Evolutionary conservation across 1,140 invertebrate genomes (phyloP), one percentile per base, ranked within the genome.

Genomic region (Polyergus mexicanus): DNA sequence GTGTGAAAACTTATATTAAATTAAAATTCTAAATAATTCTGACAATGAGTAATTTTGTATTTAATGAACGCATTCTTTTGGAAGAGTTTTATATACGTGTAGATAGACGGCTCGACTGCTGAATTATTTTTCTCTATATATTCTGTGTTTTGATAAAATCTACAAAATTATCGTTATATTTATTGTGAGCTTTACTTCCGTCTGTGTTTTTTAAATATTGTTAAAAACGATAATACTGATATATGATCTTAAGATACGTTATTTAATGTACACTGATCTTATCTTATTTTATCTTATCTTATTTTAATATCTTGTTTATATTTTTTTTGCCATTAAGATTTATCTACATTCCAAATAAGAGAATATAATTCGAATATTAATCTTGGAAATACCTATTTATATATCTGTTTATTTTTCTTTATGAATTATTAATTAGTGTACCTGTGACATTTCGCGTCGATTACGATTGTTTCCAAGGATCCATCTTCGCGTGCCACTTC

Each of bases 381-480:
- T 72, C 19, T 32, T 13, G 28, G 6, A 0, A 41, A 19, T 44
- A 1, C 5, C n/a, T 13, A 25, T 60, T n/a, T 7, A 28, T 28
- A 28, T 28, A 11, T 76, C 41, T n/a, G 25, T 38, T 69, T n/a
- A 11, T 16, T 19, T 6, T 7, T 35, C 16, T 44, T 38, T n/a
- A 25, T 3, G 2, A 58, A 11, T 56, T 69, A 69, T 5, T 60
- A 19, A 74, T 35, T 19, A 35, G 28, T 66, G 0, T 90, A 92
- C 91, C 91, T 85, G 54, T 69, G 28, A 72, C 44, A 35, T 0
- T 60, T 76, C 1, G 84, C 25, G 1, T 86, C 58, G 62, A 51
- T 35, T 22, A 83, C 54, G 25, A 87, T 56, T 54, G 88, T 47
- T 28, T 71, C 85, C 19, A 88, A 74, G 1, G 83, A 72, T 22